Evolutionary conservation across 2,888 invertebrate genomes (phyloP).

Genomic region (Andricus quercusramuli): DNA sequence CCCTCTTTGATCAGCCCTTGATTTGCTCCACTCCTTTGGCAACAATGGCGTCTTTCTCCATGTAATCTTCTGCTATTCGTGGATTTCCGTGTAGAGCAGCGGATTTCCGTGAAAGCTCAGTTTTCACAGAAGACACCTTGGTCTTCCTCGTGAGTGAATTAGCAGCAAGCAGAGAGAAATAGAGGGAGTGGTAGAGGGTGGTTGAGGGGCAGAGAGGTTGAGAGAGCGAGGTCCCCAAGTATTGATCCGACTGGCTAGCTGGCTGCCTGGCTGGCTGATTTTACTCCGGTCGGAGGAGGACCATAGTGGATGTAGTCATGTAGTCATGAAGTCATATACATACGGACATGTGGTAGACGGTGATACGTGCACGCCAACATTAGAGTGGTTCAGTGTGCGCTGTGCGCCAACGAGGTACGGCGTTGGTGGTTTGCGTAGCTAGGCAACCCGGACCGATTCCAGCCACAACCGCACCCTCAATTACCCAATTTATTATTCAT

Average conservation of each 20-base stretch:
- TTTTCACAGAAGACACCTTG: slow-evolving; percentile 30
- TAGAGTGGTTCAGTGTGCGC: slow-evolving; percentile 50
- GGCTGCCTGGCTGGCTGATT: slow-evolving; percentile 66
- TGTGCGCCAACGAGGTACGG: slow-evolving; percentile 58
- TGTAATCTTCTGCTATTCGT: slow-evolving; percentile 32
- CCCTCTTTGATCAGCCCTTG: slow-evolving; percentile 36
- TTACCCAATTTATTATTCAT: slow-evolving; percentile 76
- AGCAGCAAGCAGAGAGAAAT: slow-evolving; percentile 46
- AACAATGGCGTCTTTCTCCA: slow-evolving; percentile 28
- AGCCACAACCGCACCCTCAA: slow-evolving; percentile 75
- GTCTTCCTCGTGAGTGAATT: slow-evolving; percentile 34
- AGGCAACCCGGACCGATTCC: slow-evolving; percentile 73
- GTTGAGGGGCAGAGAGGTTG: slow-evolving; percentile 39
- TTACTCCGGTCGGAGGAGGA: slow-evolving; percentile 74
- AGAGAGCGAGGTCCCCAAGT: slow-evolving; percentile 71
- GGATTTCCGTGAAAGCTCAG: slow-evolving; percentile 22
- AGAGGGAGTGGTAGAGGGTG: slow-evolving; percentile 19
- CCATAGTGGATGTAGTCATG: slow-evolving; percentile 69
- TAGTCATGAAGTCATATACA: slow-evolving; percentile 55
- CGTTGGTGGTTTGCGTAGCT: slow-evolving; percentile 73
- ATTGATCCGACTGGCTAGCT: slow-evolving; percentile 71
- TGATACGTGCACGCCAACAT: slow-evolving; percentile 56
- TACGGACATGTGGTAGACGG: slow-evolving; percentile 60
- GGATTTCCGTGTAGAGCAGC: slow-evolving; percentile 3
- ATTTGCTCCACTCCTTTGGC: slow-evolving; percentile 35